Percentiles rank a stretch among this genome's conserved stretches.
These are phyloP conservation scores for Napeogenes inachia DNA, from an alignment of 2,888 invertebrate genomes.

Conservation along the genomic window DNA sequence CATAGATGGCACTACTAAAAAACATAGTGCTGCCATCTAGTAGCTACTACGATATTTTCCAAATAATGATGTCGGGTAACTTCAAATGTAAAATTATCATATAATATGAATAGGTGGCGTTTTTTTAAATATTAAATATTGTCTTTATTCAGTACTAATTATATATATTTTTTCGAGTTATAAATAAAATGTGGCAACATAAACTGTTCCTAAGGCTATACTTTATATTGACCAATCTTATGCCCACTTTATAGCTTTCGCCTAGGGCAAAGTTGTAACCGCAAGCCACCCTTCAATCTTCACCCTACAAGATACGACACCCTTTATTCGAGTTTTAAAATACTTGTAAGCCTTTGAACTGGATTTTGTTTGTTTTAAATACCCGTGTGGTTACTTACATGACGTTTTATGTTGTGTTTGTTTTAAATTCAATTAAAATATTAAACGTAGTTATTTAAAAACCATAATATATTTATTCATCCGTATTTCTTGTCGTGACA, in stretches of 20 bases:
- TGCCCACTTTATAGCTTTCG: no score
- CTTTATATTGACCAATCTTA: no score
- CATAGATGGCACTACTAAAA: neutral
- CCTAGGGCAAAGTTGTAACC: neutral
- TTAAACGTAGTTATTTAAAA: no score
- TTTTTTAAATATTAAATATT: neutral
- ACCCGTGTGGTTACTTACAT: neutral
- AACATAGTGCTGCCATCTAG: slow-evolving; percentile 14
- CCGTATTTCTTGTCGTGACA: no score
- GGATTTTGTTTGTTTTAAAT: slow-evolving; percentile 6
- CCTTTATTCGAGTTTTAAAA: slow-evolving; percentile 5
- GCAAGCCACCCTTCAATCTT: neutral
- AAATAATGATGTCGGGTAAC: neutral
- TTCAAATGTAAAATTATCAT: no score
- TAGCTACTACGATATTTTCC: neutral
- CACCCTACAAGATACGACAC: neutral
- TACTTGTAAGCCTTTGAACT: slow-evolving; percentile 2
- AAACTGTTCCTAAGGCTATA: no score
- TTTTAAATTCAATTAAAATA: neutral
- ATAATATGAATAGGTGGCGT: neutral
- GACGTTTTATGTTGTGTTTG: neutral
- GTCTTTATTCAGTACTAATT: no score
- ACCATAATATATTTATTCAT: no score
- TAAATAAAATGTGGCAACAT: no score
- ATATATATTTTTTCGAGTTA: no score